A percentile compares a stretch with the other conserved stretches of the same genome.
phyloP scores from a whole-genome alignment of 1,140 invertebrate species.

The Homarus americanus region DNA sequence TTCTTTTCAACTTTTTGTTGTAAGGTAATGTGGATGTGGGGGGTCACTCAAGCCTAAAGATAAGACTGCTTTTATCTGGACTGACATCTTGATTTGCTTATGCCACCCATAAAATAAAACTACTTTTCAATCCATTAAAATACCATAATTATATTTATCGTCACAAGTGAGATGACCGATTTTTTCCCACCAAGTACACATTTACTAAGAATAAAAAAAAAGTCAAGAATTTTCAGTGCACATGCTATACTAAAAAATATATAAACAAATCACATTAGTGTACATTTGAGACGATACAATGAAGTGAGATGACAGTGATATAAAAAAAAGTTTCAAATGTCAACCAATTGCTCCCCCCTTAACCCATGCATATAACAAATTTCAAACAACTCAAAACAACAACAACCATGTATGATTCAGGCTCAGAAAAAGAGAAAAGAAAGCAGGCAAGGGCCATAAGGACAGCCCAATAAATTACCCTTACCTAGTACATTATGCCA shows the following conservation, averaged over 20 bases:
- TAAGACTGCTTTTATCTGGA: no score
- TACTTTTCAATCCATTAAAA: no score
- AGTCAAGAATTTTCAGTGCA: neutral
- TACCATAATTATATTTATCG: no score
- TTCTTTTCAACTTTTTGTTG: no score
- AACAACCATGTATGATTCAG: neutral
- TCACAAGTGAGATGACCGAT: no score
- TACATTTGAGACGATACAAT: neutral
- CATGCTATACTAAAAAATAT: neutral
- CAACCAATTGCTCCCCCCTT: neutral
- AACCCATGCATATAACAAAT: neutral
- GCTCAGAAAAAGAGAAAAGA: neutral
- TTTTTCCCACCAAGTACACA: no score
- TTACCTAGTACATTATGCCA: constrained; percentile 44
- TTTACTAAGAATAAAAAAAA: no score
- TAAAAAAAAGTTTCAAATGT: no score
- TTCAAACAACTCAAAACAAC: neutral
- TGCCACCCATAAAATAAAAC: no score
- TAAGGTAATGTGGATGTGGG: no score
- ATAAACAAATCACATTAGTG: neutral
- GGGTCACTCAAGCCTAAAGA: no score
- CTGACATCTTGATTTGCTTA: no score
- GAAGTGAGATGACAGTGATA: neutral
- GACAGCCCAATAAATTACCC: neutral
- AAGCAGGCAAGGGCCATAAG: neutral